These are phyloP conservation scores for Rhopalosiphum nymphaeae DNA, from an alignment of 2,888 invertebrate species.

Conservation along the genomic window DNA sequence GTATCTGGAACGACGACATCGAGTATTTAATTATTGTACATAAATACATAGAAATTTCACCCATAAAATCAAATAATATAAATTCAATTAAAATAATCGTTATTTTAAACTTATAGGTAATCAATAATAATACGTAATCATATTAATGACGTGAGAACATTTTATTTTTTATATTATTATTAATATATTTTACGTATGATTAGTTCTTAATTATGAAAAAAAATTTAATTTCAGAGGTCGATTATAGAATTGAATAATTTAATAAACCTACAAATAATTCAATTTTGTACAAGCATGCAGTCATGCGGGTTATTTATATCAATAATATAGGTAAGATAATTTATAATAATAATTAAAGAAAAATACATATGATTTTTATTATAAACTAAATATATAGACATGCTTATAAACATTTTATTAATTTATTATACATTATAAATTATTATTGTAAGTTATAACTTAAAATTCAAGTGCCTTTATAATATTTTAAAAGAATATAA, in stretches of 20 bases:
- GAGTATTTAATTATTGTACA: neutral
- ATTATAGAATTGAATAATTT: neutral
- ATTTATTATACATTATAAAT: neutral
- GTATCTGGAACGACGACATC: neutral
- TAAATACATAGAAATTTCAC: neutral
- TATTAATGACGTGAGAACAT: neutral
- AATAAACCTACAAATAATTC: neutral
- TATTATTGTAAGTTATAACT: neutral
- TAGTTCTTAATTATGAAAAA: neutral
- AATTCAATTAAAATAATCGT: neutral
- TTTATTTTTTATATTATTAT: neutral
- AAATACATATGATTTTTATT: neutral
- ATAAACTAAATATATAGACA: too few relatives aligned
- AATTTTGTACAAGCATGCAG: neutral
- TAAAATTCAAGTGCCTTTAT: neutral
- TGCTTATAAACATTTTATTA: too few relatives aligned
- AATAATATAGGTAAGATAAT: neutral
- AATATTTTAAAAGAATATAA: neutral
- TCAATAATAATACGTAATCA: neutral
- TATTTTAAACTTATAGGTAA: too few relatives aligned
- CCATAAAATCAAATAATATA: neutral
- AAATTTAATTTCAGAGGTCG: neutral
- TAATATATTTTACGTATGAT: neutral
- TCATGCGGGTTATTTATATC: neutral
- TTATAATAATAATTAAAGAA: neutral